Evolutionary conservation across 2,113 vertebrate species (phyloP), one percentile per base, ranked within the genome.

Genomic region (Dicrurus megarhynchus): DNA sequence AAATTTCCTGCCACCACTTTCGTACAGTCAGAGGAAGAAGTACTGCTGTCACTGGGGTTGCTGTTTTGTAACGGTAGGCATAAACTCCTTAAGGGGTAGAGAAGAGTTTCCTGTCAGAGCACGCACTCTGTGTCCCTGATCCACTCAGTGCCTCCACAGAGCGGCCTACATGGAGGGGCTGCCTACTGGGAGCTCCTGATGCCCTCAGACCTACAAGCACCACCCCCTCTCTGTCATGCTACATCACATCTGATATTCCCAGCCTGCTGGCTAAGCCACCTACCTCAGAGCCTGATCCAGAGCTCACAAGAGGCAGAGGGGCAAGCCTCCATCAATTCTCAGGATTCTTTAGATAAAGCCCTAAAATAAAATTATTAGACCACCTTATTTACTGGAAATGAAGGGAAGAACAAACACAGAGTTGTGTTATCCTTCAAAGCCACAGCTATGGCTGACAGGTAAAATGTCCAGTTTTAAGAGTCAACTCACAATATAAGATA

Each of bases 211-310:
- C 28, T 41, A 30, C 2, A 4, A 42, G 20, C 50, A 65, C 20
- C 49, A 59, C 68, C 21, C 18, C 18, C 16, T 13, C n/a, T 68
- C 71, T 60, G 52, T 39, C 16, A 18, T 3, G 7, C 32, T 47
- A 10, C 2, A 0, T 55, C 47, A 77, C 32, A 46, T 27, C 22
- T 20, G 23, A 16, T 8, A 4, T 1, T 1, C 55, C 57, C 63
- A 76, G 61, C 33, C 67, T n/a, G 18, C 61, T 41, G 63, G 28
- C 61, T 55, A 41, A 79, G 52, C 33, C 57, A 42, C 53, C 37
- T 21, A 61, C 47, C 37, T 53, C 53, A 19, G 49, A 87, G 47
- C n/a, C 59, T 64, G 27, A 57, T 16, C 26, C 39, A 57, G 47
- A 61, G 41, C 46, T 84, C 4, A 2, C 33, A 37, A 15, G 49